Evolutionary conservation across 2,113 vertebrate species (phyloP).

Genomic region (Anser cygnoides): DNA sequence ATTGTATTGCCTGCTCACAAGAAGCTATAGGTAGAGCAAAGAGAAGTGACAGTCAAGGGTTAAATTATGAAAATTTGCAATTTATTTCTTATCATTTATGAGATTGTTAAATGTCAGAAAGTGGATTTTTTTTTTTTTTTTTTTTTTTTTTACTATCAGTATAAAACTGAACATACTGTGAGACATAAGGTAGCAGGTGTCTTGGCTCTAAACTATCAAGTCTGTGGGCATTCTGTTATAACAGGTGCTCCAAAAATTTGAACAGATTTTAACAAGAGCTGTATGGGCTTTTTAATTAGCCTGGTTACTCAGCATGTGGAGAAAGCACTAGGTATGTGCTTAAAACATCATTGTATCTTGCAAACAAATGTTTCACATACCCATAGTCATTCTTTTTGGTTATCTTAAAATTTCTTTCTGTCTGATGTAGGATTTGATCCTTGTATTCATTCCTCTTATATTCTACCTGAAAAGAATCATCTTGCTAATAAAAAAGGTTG

Average conservation of each 20-base stretch:
- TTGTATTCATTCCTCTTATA: constrained; percentile 39
- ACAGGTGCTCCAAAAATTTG: constrained; percentile 87
- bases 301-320: constrained; percentile 84
- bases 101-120: constrained; percentile 85
- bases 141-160: constrained; percentile 77
- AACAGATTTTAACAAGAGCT: constrained; percentile 86
- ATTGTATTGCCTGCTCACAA: neutral
- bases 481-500: neutral
- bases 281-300: constrained; percentile 86
- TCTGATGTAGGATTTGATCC: constrained; percentile 52
- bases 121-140: constrained; percentile 72
- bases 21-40: constrained; percentile 61
- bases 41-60: constrained; percentile 68
- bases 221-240: constrained; percentile 87
- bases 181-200: constrained; percentile 89
- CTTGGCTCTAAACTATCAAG: constrained; percentile 84
- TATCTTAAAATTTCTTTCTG: constrained; percentile 54
- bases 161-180: constrained; percentile 85
- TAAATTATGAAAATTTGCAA: constrained; percentile 77
- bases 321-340: constrained; percentile 82
- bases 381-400: constrained; percentile 62
- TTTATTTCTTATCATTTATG: constrained; percentile 80
- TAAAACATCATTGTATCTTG: constrained; percentile 81
- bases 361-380: constrained; percentile 76
- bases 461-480: constrained; percentile 30